These are phyloP conservation scores for Thymelicus lineola DNA, from an alignment of 2,888 invertebrate species.

Conservation along the genomic window DNA sequence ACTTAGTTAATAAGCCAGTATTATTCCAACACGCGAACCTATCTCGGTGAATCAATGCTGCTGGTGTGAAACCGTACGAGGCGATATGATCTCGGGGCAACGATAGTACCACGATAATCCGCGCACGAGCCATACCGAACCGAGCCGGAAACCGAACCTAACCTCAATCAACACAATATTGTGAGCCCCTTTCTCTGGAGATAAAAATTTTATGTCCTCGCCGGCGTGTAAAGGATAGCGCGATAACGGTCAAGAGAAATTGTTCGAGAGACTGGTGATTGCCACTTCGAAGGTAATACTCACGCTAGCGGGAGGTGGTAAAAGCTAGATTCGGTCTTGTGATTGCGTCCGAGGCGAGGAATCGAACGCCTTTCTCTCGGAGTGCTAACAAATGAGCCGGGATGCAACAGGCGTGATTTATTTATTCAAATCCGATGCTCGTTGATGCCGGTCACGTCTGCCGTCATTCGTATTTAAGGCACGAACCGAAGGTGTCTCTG, in stretches of 20 bases:
- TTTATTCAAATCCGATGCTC: slow-evolving; percentile 76
- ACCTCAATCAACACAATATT: slow-evolving; percentile 44
- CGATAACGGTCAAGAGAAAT: slow-evolving; percentile 56
- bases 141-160: slow-evolving; percentile 50
- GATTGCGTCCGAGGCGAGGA: slow-evolving; percentile 68
- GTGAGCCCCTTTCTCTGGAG: slow-evolving; percentile 62
- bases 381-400: slow-evolving; percentile 72
- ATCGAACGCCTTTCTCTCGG: slow-evolving; percentile 76
- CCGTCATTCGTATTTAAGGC: slow-evolving; percentile 59
- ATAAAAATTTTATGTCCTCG: slow-evolving; percentile 60
- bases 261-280: slow-evolving; percentile 42
- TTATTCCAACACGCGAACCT: slow-evolving; percentile 42
- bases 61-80: slow-evolving; percentile 54
- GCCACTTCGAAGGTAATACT: slow-evolving; percentile 46
- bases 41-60: slow-evolving; percentile 45
- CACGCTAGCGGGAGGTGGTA: slow-evolving; percentile 63
- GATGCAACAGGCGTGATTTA: slow-evolving; percentile 69
- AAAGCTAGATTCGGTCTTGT: slow-evolving; percentile 66
- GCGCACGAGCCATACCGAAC: slow-evolving; percentile 42
- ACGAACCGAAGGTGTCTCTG: slow-evolving; percentile 65
- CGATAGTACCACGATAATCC: slow-evolving; percentile 51
- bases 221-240: slow-evolving; percentile 60
- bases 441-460: slow-evolving; percentile 70
- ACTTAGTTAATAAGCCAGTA: slow-evolving; percentile 43
- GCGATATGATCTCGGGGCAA: slow-evolving; percentile 53